Conservation (phyloP, 64 coral and sea anemone genomes). For the Pocillopora damicornis region DNA sequence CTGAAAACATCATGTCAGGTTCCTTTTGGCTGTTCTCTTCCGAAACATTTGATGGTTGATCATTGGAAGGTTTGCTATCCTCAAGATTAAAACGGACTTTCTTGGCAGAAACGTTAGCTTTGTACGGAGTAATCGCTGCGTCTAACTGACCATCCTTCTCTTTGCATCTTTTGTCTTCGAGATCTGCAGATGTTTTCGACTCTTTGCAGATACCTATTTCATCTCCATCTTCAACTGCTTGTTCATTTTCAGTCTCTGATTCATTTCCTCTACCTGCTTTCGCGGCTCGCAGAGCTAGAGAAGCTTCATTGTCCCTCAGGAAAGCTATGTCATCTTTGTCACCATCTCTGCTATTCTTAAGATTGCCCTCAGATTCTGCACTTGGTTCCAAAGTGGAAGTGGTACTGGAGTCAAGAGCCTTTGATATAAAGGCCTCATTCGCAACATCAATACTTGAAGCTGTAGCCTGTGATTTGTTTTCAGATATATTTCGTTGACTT, state of each 20-base stretch:
- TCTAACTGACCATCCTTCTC: background rate
- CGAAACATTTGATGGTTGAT: background rate
- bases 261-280: background rate
- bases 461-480: background rate
- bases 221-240: background rate
- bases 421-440: background rate
- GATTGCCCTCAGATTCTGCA: background rate
- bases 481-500: background rate
- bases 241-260: background rate
- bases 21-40: background rate
- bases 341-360: background rate
- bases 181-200: no score
- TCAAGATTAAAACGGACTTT: constrained; percentile 8
- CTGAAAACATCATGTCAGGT: constrained; percentile 17
- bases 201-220: background rate
- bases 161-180: background rate
- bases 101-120: background rate
- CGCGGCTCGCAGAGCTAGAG: background rate
- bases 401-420: background rate
- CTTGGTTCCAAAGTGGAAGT: background rate
- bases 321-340: background rate
- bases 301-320: background rate
- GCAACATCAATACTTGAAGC: background rate
- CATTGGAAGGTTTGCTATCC: background rate
- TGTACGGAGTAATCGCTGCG: background rate